Conservation (phyloP, 2,888 invertebrate genomes). For the Dioctria linearis region DNA sequence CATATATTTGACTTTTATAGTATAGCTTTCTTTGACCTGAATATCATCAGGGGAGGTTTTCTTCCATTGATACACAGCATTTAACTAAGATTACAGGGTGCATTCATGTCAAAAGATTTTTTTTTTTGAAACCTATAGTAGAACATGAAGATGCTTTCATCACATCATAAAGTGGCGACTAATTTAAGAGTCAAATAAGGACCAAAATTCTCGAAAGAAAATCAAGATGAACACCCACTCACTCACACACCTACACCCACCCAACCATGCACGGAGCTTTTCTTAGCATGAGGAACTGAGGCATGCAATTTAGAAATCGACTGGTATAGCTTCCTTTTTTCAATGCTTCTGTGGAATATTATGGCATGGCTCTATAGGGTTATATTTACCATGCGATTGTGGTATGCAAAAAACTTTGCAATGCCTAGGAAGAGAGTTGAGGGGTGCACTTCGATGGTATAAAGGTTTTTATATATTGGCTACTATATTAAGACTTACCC, state of each 20-base stretch:
- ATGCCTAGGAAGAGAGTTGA: no score
- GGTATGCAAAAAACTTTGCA: no score
- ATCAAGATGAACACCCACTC: background rate
- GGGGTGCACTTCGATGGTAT: background rate
- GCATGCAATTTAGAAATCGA: slow-evolving; percentile 4
- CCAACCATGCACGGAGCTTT: no score
- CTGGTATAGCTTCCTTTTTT: background rate
- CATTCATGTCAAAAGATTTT: background rate
- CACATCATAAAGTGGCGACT: background rate
- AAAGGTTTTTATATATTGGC: background rate
- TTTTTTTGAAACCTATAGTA: background rate
- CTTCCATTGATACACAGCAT: slow-evolving; percentile 13
- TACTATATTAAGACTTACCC: background rate
- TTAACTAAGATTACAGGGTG: slow-evolving; percentile 7
- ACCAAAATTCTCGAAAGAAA: background rate
- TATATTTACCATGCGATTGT: no score
- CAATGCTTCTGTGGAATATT: no score
- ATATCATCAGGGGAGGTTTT: background rate
- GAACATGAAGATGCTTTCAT: background rate
- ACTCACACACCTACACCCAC: background rate
- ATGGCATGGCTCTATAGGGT: no score
- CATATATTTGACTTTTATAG: background rate
- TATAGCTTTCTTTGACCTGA: slow-evolving; percentile 9
- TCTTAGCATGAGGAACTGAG: no score
- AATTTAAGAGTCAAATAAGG: background rate